Conservation (phyloP, 2,113 vertebrate species). For the Psammodynastes pulverulentus region DNA sequence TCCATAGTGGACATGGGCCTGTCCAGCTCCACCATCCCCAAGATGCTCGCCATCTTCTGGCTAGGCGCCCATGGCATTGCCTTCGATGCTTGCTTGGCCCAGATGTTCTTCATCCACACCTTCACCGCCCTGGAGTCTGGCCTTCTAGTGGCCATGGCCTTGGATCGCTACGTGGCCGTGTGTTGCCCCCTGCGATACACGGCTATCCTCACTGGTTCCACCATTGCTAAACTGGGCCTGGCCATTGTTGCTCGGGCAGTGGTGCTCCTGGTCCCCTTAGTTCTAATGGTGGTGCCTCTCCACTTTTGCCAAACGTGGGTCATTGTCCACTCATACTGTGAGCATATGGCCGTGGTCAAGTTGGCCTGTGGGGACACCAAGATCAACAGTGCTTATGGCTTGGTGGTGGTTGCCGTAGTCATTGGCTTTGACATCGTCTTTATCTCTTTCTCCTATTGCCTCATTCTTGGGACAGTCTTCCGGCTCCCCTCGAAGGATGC, state of each 20-base stretch:
- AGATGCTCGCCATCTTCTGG: conserved; percentile 5
- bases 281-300: background rate
- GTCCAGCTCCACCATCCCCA: background rate
- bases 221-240: background rate
- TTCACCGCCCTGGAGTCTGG: too few species aligned
- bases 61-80: background rate
- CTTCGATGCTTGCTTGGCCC: background rate
- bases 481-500: background rate
- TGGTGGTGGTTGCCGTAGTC: background rate
- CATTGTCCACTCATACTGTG: background rate
- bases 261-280: background rate
- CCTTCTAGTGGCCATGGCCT: too few species aligned
- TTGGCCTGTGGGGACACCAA: background rate
- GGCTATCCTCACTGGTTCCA: background rate
- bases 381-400: background rate
- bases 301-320: background rate
- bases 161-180: background rate
- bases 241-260: background rate
- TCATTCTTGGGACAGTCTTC: background rate
- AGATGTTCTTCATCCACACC: background rate
- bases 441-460: background rate
- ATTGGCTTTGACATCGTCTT: background rate
- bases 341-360: background rate
- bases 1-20: background rate
- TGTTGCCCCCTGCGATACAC: background rate